Evolutionary conservation across 2,888 invertebrate species (phyloP).

Genomic region (Ormyrus nitidulus): DNA sequence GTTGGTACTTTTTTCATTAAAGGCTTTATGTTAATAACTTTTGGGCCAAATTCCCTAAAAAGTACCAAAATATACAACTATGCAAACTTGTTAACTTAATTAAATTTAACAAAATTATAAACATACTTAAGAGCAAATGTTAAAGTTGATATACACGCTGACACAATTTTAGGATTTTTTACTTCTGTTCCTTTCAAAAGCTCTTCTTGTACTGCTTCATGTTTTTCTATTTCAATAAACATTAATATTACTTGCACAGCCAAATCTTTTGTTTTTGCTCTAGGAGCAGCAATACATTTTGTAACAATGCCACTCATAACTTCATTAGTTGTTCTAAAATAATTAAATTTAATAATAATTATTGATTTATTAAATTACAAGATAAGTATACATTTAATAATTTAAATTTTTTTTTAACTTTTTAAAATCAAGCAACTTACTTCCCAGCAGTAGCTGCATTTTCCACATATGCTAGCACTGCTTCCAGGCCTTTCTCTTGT

Average conservation of each 20-base stretch:
- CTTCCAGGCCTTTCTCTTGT: slow-evolving; percentile 96
- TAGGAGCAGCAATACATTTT: slow-evolving; percentile 95
- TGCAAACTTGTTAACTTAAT: not conserved
- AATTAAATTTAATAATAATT: slow-evolving; percentile 1
- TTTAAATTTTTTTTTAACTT: slow-evolving; percentile 13
- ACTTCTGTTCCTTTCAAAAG: slow-evolving; percentile 94
- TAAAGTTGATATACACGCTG: slow-evolving; percentile 87
- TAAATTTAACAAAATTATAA: slow-evolving; percentile 50
- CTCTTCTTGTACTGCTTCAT: slow-evolving; percentile 92
- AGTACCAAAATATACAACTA: not conserved
- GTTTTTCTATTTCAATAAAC: slow-evolving; percentile 97
- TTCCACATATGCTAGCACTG: slow-evolving; percentile 92
- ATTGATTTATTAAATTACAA: slow-evolving; percentile 11
- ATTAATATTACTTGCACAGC: slow-evolving; percentile 92
- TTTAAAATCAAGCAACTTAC: slow-evolving; percentile 70
- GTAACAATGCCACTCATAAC: slow-evolving; percentile 91
- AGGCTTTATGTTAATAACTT: slow-evolving; percentile 91
- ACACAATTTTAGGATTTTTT: slow-evolving; percentile 96
- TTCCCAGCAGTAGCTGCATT: slow-evolving; percentile 92
- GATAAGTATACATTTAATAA: slow-evolving; percentile 3
- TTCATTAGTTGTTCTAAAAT: slow-evolving; percentile 85
- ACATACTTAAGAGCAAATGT: slow-evolving; percentile 83
- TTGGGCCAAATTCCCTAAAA: slow-evolving; percentile 90
- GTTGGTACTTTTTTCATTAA: slow-evolving; percentile 91
- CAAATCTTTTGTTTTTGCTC: slow-evolving; percentile 93